A percentile compares a stretch with the other conserved stretches of the same genome.
Evolutionary conservation across 2,797 vertebrate genomes (phyloP).

Genomic region (Phoxinus dragarum): DNA sequence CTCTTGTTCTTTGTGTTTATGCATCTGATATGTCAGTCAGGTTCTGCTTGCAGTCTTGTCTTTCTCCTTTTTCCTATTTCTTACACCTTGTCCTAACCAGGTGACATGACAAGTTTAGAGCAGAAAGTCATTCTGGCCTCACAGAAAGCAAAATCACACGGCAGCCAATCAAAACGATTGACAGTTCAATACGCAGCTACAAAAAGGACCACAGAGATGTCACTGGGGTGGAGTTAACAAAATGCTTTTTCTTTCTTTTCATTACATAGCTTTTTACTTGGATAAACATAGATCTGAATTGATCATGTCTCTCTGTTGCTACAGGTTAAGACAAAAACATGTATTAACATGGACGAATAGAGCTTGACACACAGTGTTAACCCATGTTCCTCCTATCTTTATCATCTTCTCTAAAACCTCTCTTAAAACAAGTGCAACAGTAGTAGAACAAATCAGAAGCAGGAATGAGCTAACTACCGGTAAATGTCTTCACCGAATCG

Average conservation of each 20-base stretch:
- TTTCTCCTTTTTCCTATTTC: not conserved
- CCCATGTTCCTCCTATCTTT: not conserved
- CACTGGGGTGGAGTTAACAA: not conserved
- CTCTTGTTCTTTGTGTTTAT: not conserved
- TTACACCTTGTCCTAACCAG: not conserved
- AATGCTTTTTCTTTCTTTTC: not conserved
- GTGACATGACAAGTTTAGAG: not conserved
- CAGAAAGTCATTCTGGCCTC: not conserved
- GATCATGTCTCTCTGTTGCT: not conserved
- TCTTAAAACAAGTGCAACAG: conserved; percentile 15
- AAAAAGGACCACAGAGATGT: not conserved
- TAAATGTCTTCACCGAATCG: conserved; percentile 27
- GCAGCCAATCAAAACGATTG: not conserved
- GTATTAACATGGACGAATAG: not conserved
- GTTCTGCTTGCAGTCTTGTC: not conserved
- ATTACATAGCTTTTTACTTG: not conserved
- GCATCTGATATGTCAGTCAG: not conserved
- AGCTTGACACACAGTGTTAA: not conserved
- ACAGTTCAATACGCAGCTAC: not conserved
- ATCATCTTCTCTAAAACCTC: not conserved
- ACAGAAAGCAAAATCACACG: not conserved
- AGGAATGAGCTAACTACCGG: not conserved
- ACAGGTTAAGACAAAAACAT: not conserved
- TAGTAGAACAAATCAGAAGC: not conserved
- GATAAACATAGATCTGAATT: not conserved